Evolutionary conservation across 2,113 vertebrate genomes (phyloP).

Genomic region (Onychorhynchus coronatus): DNA sequence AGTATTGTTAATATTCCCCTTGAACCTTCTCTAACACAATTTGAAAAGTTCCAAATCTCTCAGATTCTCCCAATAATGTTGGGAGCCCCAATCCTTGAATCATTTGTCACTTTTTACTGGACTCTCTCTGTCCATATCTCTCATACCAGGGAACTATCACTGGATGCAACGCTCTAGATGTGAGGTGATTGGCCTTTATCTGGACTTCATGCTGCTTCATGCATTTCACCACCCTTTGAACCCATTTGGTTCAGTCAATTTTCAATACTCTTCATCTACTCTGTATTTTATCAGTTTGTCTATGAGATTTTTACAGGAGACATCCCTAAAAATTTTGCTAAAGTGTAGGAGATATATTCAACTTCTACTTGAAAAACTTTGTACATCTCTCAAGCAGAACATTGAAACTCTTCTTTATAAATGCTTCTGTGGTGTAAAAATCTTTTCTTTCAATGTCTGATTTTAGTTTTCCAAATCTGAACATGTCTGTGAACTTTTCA

Average conservation of each 20-base stretch:
- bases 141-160: background rate
- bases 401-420: background rate
- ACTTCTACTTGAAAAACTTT: background rate
- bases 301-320: background rate
- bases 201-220: background rate
- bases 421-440: background rate
- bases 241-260: background rate
- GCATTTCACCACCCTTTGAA: background rate
- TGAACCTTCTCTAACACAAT: background rate
- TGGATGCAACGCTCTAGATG: background rate
- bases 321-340: background rate
- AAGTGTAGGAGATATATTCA: background rate
- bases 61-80: background rate
- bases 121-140: background rate
- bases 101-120: background rate
- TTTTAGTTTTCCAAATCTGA: conserved; percentile 42
- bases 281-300: background rate
- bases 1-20: background rate
- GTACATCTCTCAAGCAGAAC: background rate
- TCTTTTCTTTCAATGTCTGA: background rate
- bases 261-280: background rate
- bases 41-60: background rate
- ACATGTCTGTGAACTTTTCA: conserved; percentile 16
- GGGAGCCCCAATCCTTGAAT: background rate
- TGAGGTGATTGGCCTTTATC: background rate